Base-by-base conservation (phyloP, 2,888 invertebrate species). In the Electrophaes corylata region DNA sequence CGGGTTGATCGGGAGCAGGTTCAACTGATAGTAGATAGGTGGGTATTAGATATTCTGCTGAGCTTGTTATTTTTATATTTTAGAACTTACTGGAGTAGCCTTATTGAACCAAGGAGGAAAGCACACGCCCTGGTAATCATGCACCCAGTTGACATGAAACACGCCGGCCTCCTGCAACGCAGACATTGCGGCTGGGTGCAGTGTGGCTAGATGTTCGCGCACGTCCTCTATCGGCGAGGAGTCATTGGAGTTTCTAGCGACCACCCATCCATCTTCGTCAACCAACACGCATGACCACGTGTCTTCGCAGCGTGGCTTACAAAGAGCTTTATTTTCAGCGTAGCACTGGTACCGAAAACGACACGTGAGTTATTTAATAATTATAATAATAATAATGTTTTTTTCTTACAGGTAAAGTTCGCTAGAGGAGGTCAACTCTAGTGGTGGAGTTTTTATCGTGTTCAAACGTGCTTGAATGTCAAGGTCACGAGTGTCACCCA, bases 41-140 rank as follows among this genome's bases (percentile, higher is more conserved):
- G n/a, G n/a, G n/a, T n/a, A 20, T 20, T 20, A 1, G 3, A 20
- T 20, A 0, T 4, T 20, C 1, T 4, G 20, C 1, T 0, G 20
- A 4, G 26, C 10, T 8, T 35, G 6, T 10, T n/a, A n/a, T n/a
- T n/a, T n/a, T n/a, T n/a, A n/a, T n/a, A n/a, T 16, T 37, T 37
- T 3, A n/a, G 3, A 41, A 41, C 79, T 78, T 56, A 86, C 87
- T 23, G 76, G 64, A 0, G 79, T 71, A 8, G 84, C 80, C 5
- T 56, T 73, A 31, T 73, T 74, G 4, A 77, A 66, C 51, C 70
- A 64, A 0, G 71, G 73, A 1, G 83, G 79, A 49, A 91, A 91
- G 67, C 91, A 91, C 0, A 91, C 86, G 0, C 77, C 84, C 51
- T 91, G 91, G 57, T 91, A 91, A 59, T 91, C 91, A 47, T 91